Conservation (phyloP, 2,888 invertebrate species). For the Iphiclides podalirius region DNA sequence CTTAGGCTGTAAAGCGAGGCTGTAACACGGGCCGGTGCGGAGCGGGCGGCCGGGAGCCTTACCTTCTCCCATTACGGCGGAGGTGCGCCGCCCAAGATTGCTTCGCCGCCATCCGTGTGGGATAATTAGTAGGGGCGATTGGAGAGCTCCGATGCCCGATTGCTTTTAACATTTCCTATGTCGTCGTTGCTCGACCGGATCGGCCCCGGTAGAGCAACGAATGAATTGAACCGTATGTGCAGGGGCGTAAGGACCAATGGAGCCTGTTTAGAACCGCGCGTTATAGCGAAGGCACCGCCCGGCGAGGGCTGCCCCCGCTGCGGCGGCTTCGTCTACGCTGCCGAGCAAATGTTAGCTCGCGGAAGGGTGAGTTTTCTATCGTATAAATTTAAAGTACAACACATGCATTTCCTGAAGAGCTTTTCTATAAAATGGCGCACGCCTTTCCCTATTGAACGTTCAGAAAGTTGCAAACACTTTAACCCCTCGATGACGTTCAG, state of each 20-base stretch:
- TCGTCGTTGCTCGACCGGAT: constrained; percentile 56
- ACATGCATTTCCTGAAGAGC: too few relatives aligned
- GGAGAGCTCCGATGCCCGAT: constrained; percentile 56
- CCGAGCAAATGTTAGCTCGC: constrained; percentile 95
- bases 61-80: constrained; percentile 81
- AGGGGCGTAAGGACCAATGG: constrained; percentile 78
- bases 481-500: too few relatives aligned
- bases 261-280: constrained; percentile 84
- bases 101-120: constrained; percentile 72
- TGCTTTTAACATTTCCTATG: constrained; percentile 76
- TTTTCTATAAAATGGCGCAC: too few relatives aligned
- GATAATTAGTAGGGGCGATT: constrained; percentile 60
- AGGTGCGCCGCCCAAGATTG: constrained; percentile 75
- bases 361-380: constrained; percentile 88
- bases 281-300: constrained; percentile 89
- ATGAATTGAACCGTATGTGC: constrained; percentile 48
- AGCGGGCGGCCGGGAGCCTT: constrained; percentile 79
- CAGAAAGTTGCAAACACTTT: too few relatives aligned
- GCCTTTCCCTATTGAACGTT: too few relatives aligned
- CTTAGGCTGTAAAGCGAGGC: constrained; percentile 48
- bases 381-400: too few relatives aligned
- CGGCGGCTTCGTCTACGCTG: constrained; percentile 93
- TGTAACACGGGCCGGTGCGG: constrained; percentile 66
- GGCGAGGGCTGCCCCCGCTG: constrained; percentile 94
- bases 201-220: constrained; percentile 34